Evolutionary conservation across 2,888 invertebrate species (phyloP).

Genomic region (Athrips mouffetella): DNA sequence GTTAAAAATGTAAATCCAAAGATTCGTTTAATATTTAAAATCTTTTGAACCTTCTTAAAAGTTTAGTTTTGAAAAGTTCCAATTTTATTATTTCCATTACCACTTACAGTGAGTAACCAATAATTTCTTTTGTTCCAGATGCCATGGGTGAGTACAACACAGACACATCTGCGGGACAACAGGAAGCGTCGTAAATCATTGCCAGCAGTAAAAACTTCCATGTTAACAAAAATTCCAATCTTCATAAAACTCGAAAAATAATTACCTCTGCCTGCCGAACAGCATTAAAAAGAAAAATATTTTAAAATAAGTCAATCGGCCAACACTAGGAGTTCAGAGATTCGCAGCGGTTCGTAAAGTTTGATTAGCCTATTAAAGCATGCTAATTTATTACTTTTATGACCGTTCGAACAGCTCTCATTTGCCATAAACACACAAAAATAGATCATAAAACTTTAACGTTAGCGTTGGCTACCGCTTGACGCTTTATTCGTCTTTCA

Average conservation of each 20-base stretch:
- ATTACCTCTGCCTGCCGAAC: constrained; percentile 40
- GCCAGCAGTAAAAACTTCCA: constrained; percentile 49
- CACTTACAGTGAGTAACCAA: constrained; percentile 2
- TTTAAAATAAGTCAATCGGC: constrained; percentile 72
- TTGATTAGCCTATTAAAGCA: constrained; percentile 78
- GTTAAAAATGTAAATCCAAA: no score
- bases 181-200: constrained; percentile 66
- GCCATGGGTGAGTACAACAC: constrained; percentile 84
- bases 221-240: constrained; percentile 74
- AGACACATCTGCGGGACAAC: constrained; percentile 34
- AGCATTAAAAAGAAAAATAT: constrained; percentile 12
- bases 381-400: constrained; percentile 78
- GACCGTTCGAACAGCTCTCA: constrained; percentile 66
- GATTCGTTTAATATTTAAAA: no score
- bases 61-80: neutral
- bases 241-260: constrained; percentile 75
- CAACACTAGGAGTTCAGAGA: constrained; percentile 76
- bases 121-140: constrained; percentile 84
- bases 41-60: no score
- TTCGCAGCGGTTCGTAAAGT: constrained; percentile 77
- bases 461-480: constrained; percentile 39
- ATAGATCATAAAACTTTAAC: constrained; percentile 47
- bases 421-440: constrained; percentile 59
- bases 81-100: constrained; percentile 20
- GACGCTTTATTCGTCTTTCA: constrained; percentile 38